Evolutionary conservation across 2,888 invertebrate genomes (phyloP), one percentile per base, ranked within the genome.

Genomic region (Torymus auratus): DNA sequence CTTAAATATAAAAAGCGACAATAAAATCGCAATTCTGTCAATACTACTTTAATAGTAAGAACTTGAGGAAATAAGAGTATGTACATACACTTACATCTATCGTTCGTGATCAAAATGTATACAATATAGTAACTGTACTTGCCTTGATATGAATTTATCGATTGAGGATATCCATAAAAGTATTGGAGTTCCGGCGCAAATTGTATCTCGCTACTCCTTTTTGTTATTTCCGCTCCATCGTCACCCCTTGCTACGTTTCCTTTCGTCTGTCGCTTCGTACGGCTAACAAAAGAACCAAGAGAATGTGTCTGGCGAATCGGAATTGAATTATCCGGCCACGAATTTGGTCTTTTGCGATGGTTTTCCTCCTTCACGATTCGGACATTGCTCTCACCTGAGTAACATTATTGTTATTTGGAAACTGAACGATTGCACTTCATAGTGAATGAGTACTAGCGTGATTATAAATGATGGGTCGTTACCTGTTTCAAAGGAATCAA

Each of bases 161-260:
- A 55, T 61, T 56, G 14, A 10, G 60, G 69, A 23, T 53, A 13
- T 5, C 72, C 80, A 28, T 83, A 85, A 60, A 84, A 85, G 60
- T 41, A n/a, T 20, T 14, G 41, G 20, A 68, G 41, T 1, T 84
- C 81, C 0, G 87, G 85, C 0, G 84, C 85, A 4, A 86, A 83
- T 58, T 87, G 88, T 20, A 88, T 68, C 41, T 88, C 88, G 55
- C 87, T 87, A 41, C 84, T 85, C 2, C 87, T 85, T 82, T 88
- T 86, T 41, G 85, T 83, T 0, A 85, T 87, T 70, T 88, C 87
- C 0, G 85, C 85, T 0, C 87, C 13, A 2, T 15, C 7, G 11
- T 52, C 1, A 52, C 15, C 56, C 69, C 50, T 67, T 52, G 28
- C 13, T 15, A 3, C n/a, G 2, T 15, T 61, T 14, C 50, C 62